phyloP scores from a whole-genome alignment of 2,888 invertebrate species.

The Melinopterus prodromus region DNA sequence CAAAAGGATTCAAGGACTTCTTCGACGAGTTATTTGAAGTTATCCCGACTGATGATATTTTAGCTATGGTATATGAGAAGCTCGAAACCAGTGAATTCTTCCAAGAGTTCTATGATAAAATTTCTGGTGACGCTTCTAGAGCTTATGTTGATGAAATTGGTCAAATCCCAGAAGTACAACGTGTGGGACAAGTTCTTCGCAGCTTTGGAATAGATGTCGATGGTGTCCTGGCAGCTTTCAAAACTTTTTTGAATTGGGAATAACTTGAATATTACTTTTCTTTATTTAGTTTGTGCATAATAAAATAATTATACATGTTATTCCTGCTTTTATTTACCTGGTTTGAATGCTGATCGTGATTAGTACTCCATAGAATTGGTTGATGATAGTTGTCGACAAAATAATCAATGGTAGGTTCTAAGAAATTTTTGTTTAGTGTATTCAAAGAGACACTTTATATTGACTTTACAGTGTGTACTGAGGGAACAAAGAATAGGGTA shows the following conservation, averaged over 20 bases:
- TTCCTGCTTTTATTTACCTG: too few species aligned
- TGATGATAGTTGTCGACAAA: too few species aligned
- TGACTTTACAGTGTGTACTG: too few species aligned
- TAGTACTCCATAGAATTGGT: too few species aligned
- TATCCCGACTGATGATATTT: not conserved
- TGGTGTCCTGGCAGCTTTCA: not conserved
- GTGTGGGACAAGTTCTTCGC: not conserved
- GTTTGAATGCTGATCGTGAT: too few species aligned
- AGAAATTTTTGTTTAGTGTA: too few species aligned
- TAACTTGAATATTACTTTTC: not conserved
- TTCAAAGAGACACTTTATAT: too few species aligned
- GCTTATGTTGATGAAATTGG: not conserved
- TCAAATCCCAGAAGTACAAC: not conserved
- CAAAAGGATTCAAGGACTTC: not conserved
- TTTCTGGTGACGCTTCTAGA: not conserved
- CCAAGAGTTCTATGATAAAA: not conserved
- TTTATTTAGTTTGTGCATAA: too few species aligned
- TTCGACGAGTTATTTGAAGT: not conserved
- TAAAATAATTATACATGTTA: too few species aligned
- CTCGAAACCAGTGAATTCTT: not conserved
- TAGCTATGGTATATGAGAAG: not conserved
- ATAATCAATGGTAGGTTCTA: too few species aligned
- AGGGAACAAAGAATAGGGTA: too few species aligned
- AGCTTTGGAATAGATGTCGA: not conserved
- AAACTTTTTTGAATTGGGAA: not conserved